A percentile compares a stretch with the other conserved stretches of the same genome.
phyloP scores from a whole-genome alignment of 2,797 vertebrate species.

The Brachymystax lenok region DNA sequence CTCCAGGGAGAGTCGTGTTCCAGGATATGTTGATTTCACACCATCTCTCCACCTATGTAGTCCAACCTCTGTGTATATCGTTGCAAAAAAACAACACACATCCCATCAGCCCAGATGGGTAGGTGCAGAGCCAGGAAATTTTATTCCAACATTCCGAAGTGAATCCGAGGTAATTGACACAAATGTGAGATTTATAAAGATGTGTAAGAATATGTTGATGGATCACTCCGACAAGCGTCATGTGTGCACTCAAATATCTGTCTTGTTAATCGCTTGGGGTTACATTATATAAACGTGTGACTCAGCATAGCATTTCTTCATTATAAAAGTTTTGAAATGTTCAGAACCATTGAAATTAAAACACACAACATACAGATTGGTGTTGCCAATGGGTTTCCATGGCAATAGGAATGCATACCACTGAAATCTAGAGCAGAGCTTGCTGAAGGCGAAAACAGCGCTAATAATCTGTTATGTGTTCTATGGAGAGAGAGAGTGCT shows the following conservation, averaged over 20 bases:
- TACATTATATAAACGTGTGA: constrained; percentile 31
- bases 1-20: constrained; percentile 15
- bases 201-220: background rate
- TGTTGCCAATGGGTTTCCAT: constrained; percentile 45
- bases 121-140: constrained; percentile 26
- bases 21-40: constrained; percentile 69
- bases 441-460: constrained; percentile 61
- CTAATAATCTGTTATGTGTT: constrained; percentile 59
- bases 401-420: constrained; percentile 36
- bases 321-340: background rate
- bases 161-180: too few species aligned
- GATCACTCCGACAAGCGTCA: constrained; percentile 21
- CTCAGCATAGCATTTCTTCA: constrained; percentile 9
- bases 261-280: constrained; percentile 28
- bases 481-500: constrained; percentile 30
- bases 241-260: constrained; percentile 34
- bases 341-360: constrained; percentile 30
- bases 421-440: constrained; percentile 60
- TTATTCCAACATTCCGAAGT: background rate
- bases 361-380: constrained; percentile 37
- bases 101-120: constrained; percentile 18
- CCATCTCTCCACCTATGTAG: constrained; percentile 58
- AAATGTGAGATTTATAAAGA: too few species aligned
- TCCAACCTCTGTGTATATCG: constrained; percentile 60
- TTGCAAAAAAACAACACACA: constrained; percentile 58